Percentiles rank a stretch among this genome's conserved stretches.
Conservation (phyloP, 2,797 vertebrate genomes). For the Threskiornis aethiopicus region DNA sequence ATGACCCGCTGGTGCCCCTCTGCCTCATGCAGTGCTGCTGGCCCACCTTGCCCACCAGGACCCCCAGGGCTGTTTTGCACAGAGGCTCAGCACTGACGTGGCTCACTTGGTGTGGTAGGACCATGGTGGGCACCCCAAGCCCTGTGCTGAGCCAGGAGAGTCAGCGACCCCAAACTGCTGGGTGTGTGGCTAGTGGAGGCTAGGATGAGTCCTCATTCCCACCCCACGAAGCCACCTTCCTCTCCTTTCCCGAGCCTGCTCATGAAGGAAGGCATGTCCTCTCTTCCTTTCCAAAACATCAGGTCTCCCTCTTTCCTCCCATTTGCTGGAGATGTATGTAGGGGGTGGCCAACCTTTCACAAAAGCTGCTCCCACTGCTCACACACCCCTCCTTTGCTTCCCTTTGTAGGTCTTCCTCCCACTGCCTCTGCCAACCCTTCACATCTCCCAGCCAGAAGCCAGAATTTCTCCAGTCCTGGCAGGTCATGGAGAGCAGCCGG, state of each 20-base stretch:
- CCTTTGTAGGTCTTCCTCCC: background rate
- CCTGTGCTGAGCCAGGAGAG: background rate
- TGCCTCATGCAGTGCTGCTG: background rate
- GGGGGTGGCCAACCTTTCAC: background rate
- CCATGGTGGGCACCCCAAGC: background rate
- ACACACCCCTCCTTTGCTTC: background rate
- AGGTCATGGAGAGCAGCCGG: background rate
- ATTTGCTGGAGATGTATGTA: background rate
- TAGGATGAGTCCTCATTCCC: background rate
- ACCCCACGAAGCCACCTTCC: background rate
- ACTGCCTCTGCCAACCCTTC: background rate
- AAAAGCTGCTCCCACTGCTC: background rate
- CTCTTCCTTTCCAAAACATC: background rate
- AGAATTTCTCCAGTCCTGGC: background rate
- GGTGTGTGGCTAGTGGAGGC: background rate
- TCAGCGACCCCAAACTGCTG: background rate
- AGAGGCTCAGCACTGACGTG: background rate
- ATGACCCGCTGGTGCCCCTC: background rate
- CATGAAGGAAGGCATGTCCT: background rate
- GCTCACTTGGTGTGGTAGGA: background rate
- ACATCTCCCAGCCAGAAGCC: background rate
- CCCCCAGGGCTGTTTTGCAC: background rate
- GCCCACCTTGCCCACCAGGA: background rate
- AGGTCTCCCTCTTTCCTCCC: background rate
- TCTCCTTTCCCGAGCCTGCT: background rate